These are phyloP conservation scores for Beaufortia kweichowensis DNA, from an alignment of 2,113 vertebrate genomes.

Conservation along the genomic window DNA sequence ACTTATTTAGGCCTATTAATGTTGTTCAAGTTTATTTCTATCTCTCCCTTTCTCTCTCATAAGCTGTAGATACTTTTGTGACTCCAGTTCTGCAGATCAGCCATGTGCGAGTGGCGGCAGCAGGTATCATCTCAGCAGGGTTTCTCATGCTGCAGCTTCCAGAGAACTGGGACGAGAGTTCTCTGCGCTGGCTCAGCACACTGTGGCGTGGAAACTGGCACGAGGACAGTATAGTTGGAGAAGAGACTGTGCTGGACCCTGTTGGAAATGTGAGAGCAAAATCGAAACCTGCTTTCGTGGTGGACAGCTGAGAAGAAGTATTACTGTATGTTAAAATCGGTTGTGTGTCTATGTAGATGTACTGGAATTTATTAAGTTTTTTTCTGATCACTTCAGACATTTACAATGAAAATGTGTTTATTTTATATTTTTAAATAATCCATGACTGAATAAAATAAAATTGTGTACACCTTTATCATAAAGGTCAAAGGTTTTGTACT, in stretches of 20 bases:
- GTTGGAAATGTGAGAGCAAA: constrained; percentile 27
- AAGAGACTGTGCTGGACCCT: constrained; percentile 37
- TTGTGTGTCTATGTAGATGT: too few relatives aligned
- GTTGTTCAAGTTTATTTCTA: neutral
- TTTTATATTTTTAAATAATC: too few relatives aligned
- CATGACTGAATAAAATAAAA: neutral
- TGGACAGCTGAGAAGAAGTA: neutral
- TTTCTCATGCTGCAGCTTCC: constrained; percentile 62
- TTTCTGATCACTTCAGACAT: too few relatives aligned
- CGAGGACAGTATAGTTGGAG: constrained; percentile 38
- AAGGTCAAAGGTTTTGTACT: neutral
- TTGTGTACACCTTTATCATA: neutral
- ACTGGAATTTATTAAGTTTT: too few relatives aligned
- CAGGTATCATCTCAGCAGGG: constrained; percentile 54
- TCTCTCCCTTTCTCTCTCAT: constrained; percentile 24
- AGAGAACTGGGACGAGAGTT: constrained; percentile 59
- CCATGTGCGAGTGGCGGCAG: constrained; percentile 54
- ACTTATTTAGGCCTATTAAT: neutral
- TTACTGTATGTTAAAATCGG: too few relatives aligned
- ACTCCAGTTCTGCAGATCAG: constrained; percentile 37
- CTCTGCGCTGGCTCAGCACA: constrained; percentile 43
- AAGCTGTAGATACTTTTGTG: constrained; percentile 53
- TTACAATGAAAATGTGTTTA: too few relatives aligned
- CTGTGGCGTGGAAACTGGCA: constrained; percentile 50
- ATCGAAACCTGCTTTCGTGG: constrained; percentile 30